A percentile compares a stretch with the other conserved stretches of the same genome.
Evolutionary conservation across 2,888 invertebrate species (phyloP).

Genomic region (Melangyna quadrimaculata): DNA sequence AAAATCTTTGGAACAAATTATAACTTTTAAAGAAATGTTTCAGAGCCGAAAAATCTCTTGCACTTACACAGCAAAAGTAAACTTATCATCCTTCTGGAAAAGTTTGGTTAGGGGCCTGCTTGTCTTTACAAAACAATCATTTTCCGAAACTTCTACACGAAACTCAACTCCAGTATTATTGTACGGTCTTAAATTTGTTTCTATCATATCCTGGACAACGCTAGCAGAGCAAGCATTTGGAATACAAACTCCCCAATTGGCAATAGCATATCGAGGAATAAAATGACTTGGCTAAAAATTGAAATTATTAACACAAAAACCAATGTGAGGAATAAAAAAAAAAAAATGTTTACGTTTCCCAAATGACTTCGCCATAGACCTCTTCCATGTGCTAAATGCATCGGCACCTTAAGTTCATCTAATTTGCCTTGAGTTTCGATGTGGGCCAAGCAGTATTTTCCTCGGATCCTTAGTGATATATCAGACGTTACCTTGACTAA

Average conservation of each 20-base stretch:
- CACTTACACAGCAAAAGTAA: constrained; percentile 82
- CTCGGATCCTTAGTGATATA: constrained; percentile 84
- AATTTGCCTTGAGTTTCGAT: constrained; percentile 84
- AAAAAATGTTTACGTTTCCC: constrained; percentile 82
- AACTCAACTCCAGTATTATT: constrained; percentile 84
- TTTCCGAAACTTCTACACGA: constrained; percentile 83
- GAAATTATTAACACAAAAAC: neutral
- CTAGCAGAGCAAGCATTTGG: constrained; percentile 85
- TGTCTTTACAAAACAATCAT: constrained; percentile 84
- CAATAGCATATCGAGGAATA: constrained; percentile 86
- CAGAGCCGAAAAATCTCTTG: no score
- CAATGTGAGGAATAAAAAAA: neutral
- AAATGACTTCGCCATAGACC: constrained; percentile 85
- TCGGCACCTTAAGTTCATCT: constrained; percentile 84
- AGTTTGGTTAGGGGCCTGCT: constrained; percentile 75
- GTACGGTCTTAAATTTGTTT: constrained; percentile 84
- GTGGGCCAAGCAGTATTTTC: constrained; percentile 86
- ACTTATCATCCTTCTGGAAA: constrained; percentile 79
- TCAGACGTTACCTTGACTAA: constrained; percentile 84
- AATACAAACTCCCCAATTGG: constrained; percentile 87
- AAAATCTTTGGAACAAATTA: no score
- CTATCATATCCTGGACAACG: constrained; percentile 82
- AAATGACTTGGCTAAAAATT: constrained; percentile 86
- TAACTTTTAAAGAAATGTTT: no score
- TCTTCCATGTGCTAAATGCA: constrained; percentile 85